Conservation (phyloP, 2,797 vertebrate species). For the Schizothorax lantsangensis region DNA sequence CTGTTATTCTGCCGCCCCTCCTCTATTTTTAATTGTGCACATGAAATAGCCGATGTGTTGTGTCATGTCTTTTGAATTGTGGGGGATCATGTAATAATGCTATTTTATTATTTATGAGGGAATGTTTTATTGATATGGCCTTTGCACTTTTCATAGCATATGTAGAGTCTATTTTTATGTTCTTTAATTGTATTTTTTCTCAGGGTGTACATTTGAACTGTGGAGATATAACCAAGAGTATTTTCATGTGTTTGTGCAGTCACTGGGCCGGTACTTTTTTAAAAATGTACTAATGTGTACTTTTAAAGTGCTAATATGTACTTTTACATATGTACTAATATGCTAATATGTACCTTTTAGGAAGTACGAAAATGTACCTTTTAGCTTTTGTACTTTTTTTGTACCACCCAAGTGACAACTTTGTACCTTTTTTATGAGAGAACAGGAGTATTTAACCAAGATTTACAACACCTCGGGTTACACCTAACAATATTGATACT, state of each 20-base stretch:
- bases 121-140: not conserved
- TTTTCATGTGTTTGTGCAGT: not conserved
- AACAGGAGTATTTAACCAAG: not conserved
- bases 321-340: not conserved
- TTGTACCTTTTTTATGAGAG: not conserved
- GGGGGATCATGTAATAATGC: not conserved
- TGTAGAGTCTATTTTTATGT: constrained; percentile 10
- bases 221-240: constrained; percentile 42
- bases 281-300: not conserved
- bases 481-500: not conserved
- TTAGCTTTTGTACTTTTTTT: not conserved
- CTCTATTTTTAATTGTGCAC: not conserved
- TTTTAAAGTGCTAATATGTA: not conserved
- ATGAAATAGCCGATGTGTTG: not conserved
- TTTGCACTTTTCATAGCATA: constrained; percentile 36
- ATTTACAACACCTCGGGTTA: not conserved
- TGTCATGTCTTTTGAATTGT: not conserved
- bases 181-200: constrained; percentile 2
- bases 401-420: not conserved
- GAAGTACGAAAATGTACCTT: not conserved
- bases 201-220: constrained; percentile 42
- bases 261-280: not conserved
- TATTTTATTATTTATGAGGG: constrained; percentile 34
- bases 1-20: not conserved
- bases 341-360: not conserved